These are phyloP conservation scores for Bufo bufo DNA, from an alignment of 2,113 vertebrate genomes.

Conservation along the genomic window DNA sequence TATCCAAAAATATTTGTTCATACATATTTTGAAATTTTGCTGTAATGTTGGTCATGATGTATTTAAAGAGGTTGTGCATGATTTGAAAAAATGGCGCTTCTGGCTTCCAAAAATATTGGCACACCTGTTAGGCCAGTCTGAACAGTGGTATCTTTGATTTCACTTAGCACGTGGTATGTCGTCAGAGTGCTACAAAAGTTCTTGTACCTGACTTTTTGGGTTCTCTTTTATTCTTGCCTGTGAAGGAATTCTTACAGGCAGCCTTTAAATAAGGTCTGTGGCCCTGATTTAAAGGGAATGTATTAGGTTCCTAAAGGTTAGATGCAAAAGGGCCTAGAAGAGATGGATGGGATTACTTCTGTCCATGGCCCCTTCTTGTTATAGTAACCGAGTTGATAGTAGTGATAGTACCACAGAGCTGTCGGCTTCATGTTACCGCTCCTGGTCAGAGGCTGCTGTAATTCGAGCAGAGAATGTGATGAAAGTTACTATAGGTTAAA, in stretches of 20 bases:
- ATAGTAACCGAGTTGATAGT: neutral
- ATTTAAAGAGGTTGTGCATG: no score
- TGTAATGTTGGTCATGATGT: no score
- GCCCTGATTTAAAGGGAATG: no score
- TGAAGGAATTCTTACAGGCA: neutral
- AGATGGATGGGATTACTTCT: neutral
- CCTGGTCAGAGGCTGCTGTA: slow-evolving; percentile 6
- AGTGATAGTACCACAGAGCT: neutral
- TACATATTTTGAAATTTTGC: no score
- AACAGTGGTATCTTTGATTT: no score
- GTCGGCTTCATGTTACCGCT: neutral
- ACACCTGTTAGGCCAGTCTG: no score
- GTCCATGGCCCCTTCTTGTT: neutral
- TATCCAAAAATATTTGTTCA: no score
- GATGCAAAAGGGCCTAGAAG: neutral
- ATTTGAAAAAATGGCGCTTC: no score
- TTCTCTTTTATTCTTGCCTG: no score
- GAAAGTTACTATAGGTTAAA: neutral
- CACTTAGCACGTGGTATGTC: no score
- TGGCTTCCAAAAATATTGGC: no score
- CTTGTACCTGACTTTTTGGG: no score
- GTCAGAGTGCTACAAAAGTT: neutral
- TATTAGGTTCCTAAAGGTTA: neutral
- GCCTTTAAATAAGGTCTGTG: neutral
- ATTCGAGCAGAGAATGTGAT: neutral